Evolutionary conservation across 1,140 invertebrate species (phyloP), one percentile per base, ranked within the genome.

Genomic region (Laupala kohalensis): DNA sequence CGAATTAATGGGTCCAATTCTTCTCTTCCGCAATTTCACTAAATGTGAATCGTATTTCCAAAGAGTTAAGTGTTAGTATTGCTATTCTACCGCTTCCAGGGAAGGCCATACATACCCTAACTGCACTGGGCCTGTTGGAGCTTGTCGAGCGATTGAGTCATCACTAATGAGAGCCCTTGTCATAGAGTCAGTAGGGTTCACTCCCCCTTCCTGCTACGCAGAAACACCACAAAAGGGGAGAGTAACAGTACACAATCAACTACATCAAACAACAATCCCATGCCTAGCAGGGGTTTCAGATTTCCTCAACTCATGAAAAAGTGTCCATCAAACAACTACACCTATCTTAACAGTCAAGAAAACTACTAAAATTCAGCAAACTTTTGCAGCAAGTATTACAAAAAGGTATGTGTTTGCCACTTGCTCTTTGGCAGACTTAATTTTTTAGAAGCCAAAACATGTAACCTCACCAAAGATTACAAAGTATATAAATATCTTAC

Each of bases 111-210:
- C 72, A 69, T 93, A 94, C 92, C 92, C 92, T 82, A 95, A 86
- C 84, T 94, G 92, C 80, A 93, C 91, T 82, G 92, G 91, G 83
- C 91, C 92, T 63, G 77, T 76, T 82, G 90, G 82, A 78, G 86
- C 85, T 85, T 91, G 90, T 84, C 88, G 87, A 79, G 86, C 88
- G 82, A 91, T 90, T 83, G 89, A 88, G 85, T 94, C 91, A 83
- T 93, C 92, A 83, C 89, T 92, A 84, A 93, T 93, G 83, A 93
- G 87, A 83, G 92, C 91, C 80, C 91, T 88, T 82, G 91, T 93
- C 91, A 94, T 93, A 83, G 91, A 93, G 83, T 94, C 92, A 81
- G 92, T 92, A 84, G 91, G 89, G 85, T 89, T 92, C 80, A 91
- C 86, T 84, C 91, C 91, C 86, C 91, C 91, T 86, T 93, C 92